phyloP scores from a whole-genome alignment of 2,888 invertebrate species.

The Lasius fuliginosus region DNA sequence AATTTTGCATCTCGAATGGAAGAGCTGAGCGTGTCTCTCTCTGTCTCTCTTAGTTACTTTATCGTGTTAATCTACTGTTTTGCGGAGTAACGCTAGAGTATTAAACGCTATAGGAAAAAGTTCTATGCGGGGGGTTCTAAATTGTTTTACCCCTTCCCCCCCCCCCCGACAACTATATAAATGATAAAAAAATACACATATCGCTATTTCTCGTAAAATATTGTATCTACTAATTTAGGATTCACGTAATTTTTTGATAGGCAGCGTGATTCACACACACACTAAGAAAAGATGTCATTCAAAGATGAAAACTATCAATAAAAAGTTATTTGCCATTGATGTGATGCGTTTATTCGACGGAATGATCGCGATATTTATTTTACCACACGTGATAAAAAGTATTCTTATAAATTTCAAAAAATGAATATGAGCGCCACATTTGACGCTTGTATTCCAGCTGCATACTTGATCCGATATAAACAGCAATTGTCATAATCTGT shows the following conservation, averaged over 20 bases:
- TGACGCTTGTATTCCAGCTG: background rate
- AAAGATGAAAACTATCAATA: background rate
- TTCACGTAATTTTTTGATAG: background rate
- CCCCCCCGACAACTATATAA: background rate
- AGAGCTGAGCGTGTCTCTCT: background rate
- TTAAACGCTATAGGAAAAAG: background rate
- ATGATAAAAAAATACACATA: background rate
- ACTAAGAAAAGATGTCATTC: background rate
- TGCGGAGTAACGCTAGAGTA: background rate
- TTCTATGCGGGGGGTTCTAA: background rate
- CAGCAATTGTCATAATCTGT: slow-evolving; percentile 56
- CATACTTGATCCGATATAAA: slow-evolving; percentile 1
- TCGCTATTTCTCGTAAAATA: background rate
- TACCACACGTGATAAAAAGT: background rate
- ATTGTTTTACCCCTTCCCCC: background rate
- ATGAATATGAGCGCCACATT: background rate
- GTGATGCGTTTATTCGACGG: background rate
- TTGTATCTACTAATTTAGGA: background rate
- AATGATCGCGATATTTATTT: background rate
- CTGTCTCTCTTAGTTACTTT: background rate
- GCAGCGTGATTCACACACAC: background rate
- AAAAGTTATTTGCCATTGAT: background rate
- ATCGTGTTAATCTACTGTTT: background rate
- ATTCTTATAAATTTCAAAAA: background rate
- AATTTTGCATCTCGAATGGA: slow-evolving; percentile 18